Percentiles rank a stretch among this genome's conserved stretches.
Evolutionary conservation across 2,797 vertebrate species (phyloP).

Genomic region (Spondyliosoma cantharus): DNA sequence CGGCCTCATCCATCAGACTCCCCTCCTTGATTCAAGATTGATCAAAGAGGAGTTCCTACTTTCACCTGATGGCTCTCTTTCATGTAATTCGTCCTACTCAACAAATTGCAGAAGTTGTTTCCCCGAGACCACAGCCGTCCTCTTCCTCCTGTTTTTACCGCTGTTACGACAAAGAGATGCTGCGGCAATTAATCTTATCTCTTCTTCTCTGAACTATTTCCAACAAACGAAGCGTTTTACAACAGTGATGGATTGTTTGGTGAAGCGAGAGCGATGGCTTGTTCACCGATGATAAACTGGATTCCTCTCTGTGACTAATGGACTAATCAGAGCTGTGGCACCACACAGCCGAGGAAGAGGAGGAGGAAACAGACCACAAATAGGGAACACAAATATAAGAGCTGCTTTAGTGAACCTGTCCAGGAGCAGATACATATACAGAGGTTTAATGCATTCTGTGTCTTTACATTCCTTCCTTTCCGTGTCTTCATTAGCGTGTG

Average conservation of each 20-base stretch:
- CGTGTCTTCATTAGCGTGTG: neutral
- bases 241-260: slow-evolving; percentile 54
- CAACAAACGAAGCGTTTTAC: slow-evolving; percentile 28
- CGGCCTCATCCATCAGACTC: neutral
- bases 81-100: neutral
- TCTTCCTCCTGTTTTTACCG: neutral
- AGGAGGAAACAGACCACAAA: slow-evolving; percentile 37
- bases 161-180: slow-evolving; percentile 14
- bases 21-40: neutral
- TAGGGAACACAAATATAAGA: slow-evolving; percentile 22
- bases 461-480: neutral
- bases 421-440: neutral
- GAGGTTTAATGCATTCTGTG: neutral
- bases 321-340: slow-evolving; percentile 46
- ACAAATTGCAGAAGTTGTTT: slow-evolving; percentile 7
- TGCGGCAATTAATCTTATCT: slow-evolving; percentile 49
- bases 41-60: neutral
- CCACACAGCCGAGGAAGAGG: slow-evolving; percentile 24
- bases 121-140: neutral
- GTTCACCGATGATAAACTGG: slow-evolving; percentile 63
- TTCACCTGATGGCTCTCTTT: neutral
- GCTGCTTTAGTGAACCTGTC: slow-evolving; percentile 2
- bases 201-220: slow-evolving; percentile 28
- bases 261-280: slow-evolving; percentile 48
- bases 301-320: slow-evolving; percentile 68